These are phyloP conservation scores for Polylopha cassiicola DNA, from an alignment of 2,888 invertebrate genomes.

Conservation along the genomic window DNA sequence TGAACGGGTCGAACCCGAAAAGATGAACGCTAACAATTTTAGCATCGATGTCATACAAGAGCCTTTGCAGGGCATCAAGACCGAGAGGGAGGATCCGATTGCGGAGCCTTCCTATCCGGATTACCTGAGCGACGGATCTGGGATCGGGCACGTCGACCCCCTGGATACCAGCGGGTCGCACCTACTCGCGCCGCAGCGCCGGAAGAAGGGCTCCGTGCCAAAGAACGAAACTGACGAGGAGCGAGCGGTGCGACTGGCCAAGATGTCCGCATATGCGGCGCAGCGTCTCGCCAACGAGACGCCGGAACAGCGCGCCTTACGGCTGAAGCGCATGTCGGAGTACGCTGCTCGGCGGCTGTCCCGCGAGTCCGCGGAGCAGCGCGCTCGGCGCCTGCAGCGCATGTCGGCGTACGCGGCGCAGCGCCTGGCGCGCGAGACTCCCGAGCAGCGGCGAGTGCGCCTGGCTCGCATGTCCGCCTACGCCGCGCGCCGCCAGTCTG, in stretches of 20 bases:
- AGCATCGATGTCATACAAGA: slow-evolving; percentile 34
- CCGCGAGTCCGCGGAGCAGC: slow-evolving; percentile 56
- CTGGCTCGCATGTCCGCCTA: slow-evolving; percentile 65
- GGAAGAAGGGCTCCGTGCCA: slow-evolving; percentile 36
- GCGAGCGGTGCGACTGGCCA: slow-evolving; percentile 53
- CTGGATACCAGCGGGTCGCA: slow-evolving; percentile 28
- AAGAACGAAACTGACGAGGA: slow-evolving; percentile 53
- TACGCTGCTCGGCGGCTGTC: slow-evolving; percentile 63
- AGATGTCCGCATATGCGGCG: slow-evolving; percentile 70
- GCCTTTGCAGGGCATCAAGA: slow-evolving; percentile 37
- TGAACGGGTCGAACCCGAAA: slow-evolving; percentile 33
- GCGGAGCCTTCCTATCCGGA: slow-evolving; percentile 25
- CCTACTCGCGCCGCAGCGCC: slow-evolving; percentile 27
- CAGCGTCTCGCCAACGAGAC: slow-evolving; percentile 62
- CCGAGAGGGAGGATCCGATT: slow-evolving; percentile 31
- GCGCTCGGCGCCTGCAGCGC: slow-evolving; percentile 55
- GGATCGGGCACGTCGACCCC: slow-evolving; percentile 42
- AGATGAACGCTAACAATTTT: slow-evolving; percentile 35
- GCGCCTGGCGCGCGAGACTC: slow-evolving; percentile 60
- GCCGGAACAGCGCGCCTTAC: slow-evolving; percentile 53
- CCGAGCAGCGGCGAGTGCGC: slow-evolving; percentile 55
- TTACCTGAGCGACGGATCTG: slow-evolving; percentile 21
- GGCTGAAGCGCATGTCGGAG: slow-evolving; percentile 66
- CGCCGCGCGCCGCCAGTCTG: slow-evolving; percentile 58
- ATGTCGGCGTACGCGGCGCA: slow-evolving; percentile 70